phyloP scores from a whole-genome alignment of 1,140 invertebrate genomes.

The Macrostomum lignano region DNA sequence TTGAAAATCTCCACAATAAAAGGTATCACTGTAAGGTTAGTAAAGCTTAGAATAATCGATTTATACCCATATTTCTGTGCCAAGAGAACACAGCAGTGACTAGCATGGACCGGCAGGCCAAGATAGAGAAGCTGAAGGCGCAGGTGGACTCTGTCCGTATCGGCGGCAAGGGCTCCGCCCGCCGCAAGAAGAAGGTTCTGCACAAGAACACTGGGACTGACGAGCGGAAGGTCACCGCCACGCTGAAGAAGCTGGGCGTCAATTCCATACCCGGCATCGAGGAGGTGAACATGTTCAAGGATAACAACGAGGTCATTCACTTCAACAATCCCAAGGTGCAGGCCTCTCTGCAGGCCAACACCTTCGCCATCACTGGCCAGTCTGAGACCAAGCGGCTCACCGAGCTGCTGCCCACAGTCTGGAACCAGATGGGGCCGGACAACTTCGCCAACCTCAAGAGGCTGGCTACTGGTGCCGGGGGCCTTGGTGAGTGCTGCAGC shows the following conservation, averaged over 20 bases:
- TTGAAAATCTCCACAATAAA: no score
- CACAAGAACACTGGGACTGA: constrained; percentile 74
- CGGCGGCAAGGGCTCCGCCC: constrained; percentile 72
- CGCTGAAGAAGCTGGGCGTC: constrained; percentile 80
- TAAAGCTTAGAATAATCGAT: no score
- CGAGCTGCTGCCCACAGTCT: constrained; percentile 74
- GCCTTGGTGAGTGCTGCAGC: no score
- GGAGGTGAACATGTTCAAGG: constrained; percentile 92
- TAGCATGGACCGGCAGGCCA: no score
- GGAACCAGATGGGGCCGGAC: constrained; percentile 74
- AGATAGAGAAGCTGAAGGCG: constrained; percentile 51
- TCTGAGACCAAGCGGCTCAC: constrained; percentile 68
- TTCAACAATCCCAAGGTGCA: constrained; percentile 99
- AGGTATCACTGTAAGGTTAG: no score
- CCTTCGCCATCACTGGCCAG: constrained; percentile 89
- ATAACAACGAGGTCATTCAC: constrained; percentile 91
- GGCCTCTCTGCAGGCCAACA: constrained; percentile 84
- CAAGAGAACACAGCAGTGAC: no score
- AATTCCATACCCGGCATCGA: constrained; percentile 97
- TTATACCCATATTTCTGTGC: no score
- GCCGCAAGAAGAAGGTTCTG: constrained; percentile 79
- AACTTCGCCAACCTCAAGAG: constrained; percentile 74
- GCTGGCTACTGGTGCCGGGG: no score
- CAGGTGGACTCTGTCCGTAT: constrained; percentile 63
- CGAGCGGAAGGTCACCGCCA: constrained; percentile 93